Evolutionary conservation across 1,140 invertebrate species (phyloP), one percentile per base, ranked within the genome.

Genomic region (Philaenus spumarius): DNA sequence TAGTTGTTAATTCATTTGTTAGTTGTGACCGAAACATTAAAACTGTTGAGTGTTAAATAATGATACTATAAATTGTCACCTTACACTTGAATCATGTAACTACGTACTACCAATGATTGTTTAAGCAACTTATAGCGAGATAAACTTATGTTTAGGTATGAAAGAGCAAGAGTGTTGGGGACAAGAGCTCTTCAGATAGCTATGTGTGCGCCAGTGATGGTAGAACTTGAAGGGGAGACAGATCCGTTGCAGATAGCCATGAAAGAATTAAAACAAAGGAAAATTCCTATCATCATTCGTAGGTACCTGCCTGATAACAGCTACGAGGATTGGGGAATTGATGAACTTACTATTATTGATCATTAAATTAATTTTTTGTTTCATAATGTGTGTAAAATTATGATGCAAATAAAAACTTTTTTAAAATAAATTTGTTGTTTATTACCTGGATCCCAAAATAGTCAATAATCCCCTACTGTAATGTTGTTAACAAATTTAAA

Each of bases 121-220:
- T 24, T 37, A 53, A 57, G 22, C 24, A 20, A 37, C 14, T 39
- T 35, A 60, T 60, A 40, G 52, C 57, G n/a, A n/a, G n/a, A n/a
- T n/a, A n/a, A n/a, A n/a, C n/a, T 30, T 30, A 30, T 30, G 26
- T 4, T 9, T 53, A 80, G 79, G 66, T 87, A 89, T 76, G 95
- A 98, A 78, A 74, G 95, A 64, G 95, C 95, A 1, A 75, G 95
- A 65, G 90, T 98, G 0, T 72, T 97, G 61, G 96, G 97, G 1
- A 99, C 97, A 1, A 78, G 97, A 71, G 97, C 97, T 0, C 74
- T 99, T 22, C 97, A 99, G 75, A 99, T 99, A 69, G 94, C 97
- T 0, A 99, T 99, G 97, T 97, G 97, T 79, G 97, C 97, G 7
- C 97, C 97, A 2, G 95, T 99, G 0, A 99, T 99, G 97, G 97